These are phyloP conservation scores for Agrypnus murinus DNA, from an alignment of 2,888 invertebrate species.

Conservation along the genomic window DNA sequence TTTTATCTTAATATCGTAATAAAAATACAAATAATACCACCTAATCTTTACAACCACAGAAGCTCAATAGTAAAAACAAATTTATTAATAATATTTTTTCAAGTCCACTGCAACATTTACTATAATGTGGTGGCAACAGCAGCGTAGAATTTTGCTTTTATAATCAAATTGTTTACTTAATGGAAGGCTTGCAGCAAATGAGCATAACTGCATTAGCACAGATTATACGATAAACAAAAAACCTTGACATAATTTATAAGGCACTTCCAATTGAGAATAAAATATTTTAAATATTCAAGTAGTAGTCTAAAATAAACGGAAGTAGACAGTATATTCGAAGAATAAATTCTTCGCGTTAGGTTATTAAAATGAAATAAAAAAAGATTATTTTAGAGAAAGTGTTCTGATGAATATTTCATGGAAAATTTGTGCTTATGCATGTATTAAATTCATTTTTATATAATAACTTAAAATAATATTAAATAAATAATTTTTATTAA, in stretches of 20 bases:
- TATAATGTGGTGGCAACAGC: conserved; percentile 43
- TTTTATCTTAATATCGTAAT: conserved; percentile 27
- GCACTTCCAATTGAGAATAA: conserved; percentile 21
- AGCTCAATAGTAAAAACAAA: conserved; percentile 41
- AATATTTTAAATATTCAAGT: too few species aligned
- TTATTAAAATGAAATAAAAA: too few species aligned
- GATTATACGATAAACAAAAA: background rate
- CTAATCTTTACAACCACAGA: conserved; percentile 45
- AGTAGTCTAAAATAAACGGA: too few species aligned
- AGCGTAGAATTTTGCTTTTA: conserved; percentile 39
- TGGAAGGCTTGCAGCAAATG: background rate
- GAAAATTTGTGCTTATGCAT: too few species aligned
- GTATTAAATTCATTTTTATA: too few species aligned
- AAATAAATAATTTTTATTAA: too few species aligned
- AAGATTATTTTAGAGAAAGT: too few species aligned
- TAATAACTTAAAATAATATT: too few species aligned
- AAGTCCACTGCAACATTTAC: conserved; percentile 45
- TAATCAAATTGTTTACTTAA: conserved; percentile 42
- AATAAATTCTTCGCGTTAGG: too few species aligned
- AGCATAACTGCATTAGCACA: background rate
- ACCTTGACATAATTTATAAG: conserved; percentile 9
- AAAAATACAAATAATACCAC: conserved; percentile 39
- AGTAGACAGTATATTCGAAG: too few species aligned
- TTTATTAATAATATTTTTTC: background rate
- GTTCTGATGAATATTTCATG: too few species aligned